Evolutionary conservation across 2,797 vertebrate genomes (phyloP), one percentile per base, ranked within the genome.

Genomic region (Danio albolineatus): DNA sequence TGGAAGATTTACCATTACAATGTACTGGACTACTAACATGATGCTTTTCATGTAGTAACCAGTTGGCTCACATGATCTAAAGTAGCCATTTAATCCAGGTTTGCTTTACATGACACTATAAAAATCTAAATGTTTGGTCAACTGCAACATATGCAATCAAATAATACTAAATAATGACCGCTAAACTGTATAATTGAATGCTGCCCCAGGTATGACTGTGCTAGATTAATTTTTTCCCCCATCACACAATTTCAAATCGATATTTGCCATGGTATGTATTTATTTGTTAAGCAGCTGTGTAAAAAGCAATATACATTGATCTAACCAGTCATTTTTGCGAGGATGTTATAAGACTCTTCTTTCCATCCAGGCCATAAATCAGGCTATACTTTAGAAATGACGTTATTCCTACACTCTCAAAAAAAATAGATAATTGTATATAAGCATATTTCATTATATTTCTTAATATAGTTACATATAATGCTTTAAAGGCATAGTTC

Each of bases 11-110:
- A n/a, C n/a, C n/a, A n/a, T n/a, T 53, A 61, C 65, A 43, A n/a
- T 59, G 64, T 6, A 69, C 28, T 38, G n/a, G 51, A 46, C 10
- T 48, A 59, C 43, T 69, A 39, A 67, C 59, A 53, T 36, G n/a
- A 41, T 39, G 64, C 53, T 19, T 39, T 70, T 54, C 70, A 19
- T 48, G 77, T 67, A 67, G 53, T 48, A 10, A 39, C n/a, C 21
- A 59, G 62, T 44, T 21, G 16, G 61, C 49, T 43, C 38, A 43
- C 2, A 6, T 28, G 38, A 43, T 54, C 6, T 10, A n/a, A 44
- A 76, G 14, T 65, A 54, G 44, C 8, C 17, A 65, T 54, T 10
- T 49, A 60, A 19, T n/a, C n/a, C n/a, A n/a, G n/a, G n/a, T n/a
- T n/a, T n/a, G n/a, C n/a, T n/a, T n/a, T n/a, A n/a, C n/a, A n/a